Evolutionary conservation across 2,888 invertebrate species (phyloP), one percentile per base, ranked within the genome.

Genomic region (Apodemia hepburni): DNA sequence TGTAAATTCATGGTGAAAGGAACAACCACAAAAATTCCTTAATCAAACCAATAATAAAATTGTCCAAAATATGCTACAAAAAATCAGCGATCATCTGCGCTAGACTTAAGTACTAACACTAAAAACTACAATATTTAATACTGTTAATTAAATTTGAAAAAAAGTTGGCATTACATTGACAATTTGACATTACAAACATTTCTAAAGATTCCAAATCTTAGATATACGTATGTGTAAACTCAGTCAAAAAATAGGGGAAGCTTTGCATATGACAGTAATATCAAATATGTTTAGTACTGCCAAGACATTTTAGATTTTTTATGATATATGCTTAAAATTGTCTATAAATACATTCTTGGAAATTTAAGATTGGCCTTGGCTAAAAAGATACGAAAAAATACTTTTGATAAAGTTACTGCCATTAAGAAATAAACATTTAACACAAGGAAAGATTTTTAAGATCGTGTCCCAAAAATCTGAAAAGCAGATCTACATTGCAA

Each of bases 101-200:
- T 18, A 51, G 51, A 51, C 22, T 18, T 51, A 18, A 11, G 51
- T 9, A 22, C 51, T 51, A 51, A 51, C 22, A 22, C 51, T 51
- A 33, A 51, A 18, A 51, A 11, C 18, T 12, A 51, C 51, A 51
- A 22, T 22, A 22, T 51, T 18, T 18, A 51, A 51, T 51, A 51
- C 51, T 51, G 51, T 51, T 51, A 11, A 51, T 18, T 51, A 51
- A 17, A 51, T 12, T 22, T 22, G 22, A 22, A 22, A 22, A 18
- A 51, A 51, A 51, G 12, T 11, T 17, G 22, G 22, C 22, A 51
- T 1, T 18, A 51, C 22, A 51, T 4, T 22, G 4, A 51, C 3
- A 22, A 51, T 51, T 18, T 22, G 18, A 51, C 17, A 49, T 49
- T 49, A 49, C 51, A 51, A 51, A 51, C 22, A 51, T 51, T 51